Evolutionary conservation across 2,888 invertebrate species (phyloP), one percentile per base, ranked within the genome.

Genomic region (Hyppa rectilinea): DNA sequence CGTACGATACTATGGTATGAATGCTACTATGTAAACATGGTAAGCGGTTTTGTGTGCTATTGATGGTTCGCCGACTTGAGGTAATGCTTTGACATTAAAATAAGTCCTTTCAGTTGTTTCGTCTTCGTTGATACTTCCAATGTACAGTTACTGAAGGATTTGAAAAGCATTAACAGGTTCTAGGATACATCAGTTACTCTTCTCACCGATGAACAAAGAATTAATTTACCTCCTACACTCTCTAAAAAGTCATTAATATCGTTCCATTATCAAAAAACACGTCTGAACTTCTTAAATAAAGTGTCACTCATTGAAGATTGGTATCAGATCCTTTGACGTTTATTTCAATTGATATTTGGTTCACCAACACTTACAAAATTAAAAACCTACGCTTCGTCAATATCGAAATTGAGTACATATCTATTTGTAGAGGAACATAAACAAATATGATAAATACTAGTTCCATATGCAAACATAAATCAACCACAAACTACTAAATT

Each of bases 11-110:
- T 72, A 65, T 49, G 75, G 59, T 58, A 75, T 68, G 61, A 63
- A 64, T 73, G 71, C 71, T 70, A 77, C 63, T 73, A 72, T 80
- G 76, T 80, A 76, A 80, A 80, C 79, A 79, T 34, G 59, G 43
- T 65, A 55, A 66, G 67, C 65, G 49, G 65, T 69, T 73, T 77
- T 50, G 58, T 65, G 58, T 55, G 61, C 64, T 73, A 73, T 69
- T 71, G 69, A 82, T 68, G 50, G 59, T 49, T 47, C 9, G 56
- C 64, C 53, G 53, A 62, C 14, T 64, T n/a, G 45, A 71, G 65
- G 70, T 76, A 81, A 71, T 26, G 56, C 45, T 66, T 70, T 66
- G 63, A 64, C 71, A 76, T 71, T 79, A 64, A 80, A 68, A 63
- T 70, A 23, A 45, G 36, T 70, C 26, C 26, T 49, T 62, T 20